Evolutionary conservation across 2,797 vertebrate genomes (phyloP), one percentile per base, ranked within the genome.

Genomic region (Paratrypauchen microcephalus): DNA sequence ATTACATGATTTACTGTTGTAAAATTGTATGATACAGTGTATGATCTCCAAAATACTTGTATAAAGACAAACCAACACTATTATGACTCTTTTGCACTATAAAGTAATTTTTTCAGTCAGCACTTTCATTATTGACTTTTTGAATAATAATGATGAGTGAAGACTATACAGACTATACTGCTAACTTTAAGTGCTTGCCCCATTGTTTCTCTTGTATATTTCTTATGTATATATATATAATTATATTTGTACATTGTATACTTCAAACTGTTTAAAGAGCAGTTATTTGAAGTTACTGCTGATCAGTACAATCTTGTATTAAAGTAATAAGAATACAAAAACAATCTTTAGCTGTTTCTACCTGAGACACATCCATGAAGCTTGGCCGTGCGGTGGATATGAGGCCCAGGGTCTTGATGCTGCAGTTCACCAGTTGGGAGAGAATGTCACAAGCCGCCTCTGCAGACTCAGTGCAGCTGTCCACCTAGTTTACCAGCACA

Each of bases 341-440:
- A 13, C 19, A 18, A 54, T 47, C 58, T 55, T 39, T 5, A 41
- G 18, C 73, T 77, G 59, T 23, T 61, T 11, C 11, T 90, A 97
- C 96, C 94, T 97, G 94, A 54, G 95, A 93, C 50, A 96, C 87
- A 58, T 95, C 94, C 95, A 96, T 95, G 89, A 97, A 96, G 86
- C 95, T 96, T 75, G 95, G 95, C 48, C 93, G 93, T 50, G 96
- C 95, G 55, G 94, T 97, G 73, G 95, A 97, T 86, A 96, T 96
- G 83, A 97, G 91, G 57, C 95, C 94, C 75, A 96, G 83, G 0
- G 95, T 97, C 86, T 95, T 95, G 82, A 96, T 93, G 77, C 95
- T 96, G 80, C 95, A 96, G 77, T 96, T 96, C 63, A 96, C 95
- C 83, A 96, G 76, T 86, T 96, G 95, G 74, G 95, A 96, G 83